Evolutionary conservation across 1,140 invertebrate species (phyloP).

Genomic region (Holotrichia oblita): DNA sequence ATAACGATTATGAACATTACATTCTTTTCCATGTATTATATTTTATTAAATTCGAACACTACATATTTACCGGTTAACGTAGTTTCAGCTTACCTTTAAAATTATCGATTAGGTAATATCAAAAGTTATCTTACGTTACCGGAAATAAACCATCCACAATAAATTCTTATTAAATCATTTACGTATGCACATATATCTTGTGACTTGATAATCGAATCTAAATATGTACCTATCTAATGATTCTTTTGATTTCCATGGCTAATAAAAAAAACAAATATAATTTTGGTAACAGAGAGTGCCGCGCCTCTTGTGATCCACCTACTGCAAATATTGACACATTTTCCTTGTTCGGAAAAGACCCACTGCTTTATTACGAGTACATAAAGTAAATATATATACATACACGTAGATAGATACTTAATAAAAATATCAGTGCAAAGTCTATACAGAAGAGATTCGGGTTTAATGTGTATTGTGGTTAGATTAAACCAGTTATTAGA

Average conservation of each 20-base stretch:
- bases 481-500: constrained; percentile 7
- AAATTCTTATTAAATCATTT: no score
- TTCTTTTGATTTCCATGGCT: not conserved
- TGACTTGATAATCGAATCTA: not conserved
- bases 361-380: not conserved
- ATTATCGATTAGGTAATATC: no score
- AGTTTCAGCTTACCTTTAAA: no score
- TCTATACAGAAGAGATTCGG: not conserved
- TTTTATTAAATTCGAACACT: no score
- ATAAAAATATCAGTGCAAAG: not conserved
- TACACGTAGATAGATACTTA: not conserved
- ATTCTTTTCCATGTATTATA: not conserved
- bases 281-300: not conserved
- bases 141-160: no score
- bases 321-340: not conserved
- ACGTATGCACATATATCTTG: no score
- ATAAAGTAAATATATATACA: not conserved
- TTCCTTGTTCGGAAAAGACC: not conserved
- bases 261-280: not conserved
- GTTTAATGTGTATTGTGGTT: not conserved
- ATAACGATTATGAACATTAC: not conserved
- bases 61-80: no score
- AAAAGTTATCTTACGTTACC: no score
- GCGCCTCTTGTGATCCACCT: not conserved
- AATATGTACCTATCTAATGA: not conserved